These are phyloP conservation scores for Megaceryle alcyon DNA, from an alignment of 2,797 vertebrate genomes.

Conservation along the genomic window DNA sequence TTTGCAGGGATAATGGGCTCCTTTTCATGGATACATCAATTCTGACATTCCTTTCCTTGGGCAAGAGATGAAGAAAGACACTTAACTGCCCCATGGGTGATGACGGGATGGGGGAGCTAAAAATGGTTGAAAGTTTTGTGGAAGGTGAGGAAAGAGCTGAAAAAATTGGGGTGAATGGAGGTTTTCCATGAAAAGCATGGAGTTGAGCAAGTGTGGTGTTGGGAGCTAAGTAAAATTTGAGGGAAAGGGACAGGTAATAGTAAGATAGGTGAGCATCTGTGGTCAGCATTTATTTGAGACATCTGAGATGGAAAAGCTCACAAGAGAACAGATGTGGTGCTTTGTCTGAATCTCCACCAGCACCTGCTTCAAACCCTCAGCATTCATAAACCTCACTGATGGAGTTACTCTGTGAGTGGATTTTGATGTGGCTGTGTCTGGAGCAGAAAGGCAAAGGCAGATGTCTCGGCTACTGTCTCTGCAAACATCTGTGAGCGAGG, in stretches of 20 bases:
- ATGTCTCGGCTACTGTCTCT: rapidly evolving
- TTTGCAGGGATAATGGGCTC: neutral
- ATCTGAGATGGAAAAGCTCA: neutral
- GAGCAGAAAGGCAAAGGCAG: neutral
- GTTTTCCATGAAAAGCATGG: neutral
- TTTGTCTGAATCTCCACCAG: neutral
- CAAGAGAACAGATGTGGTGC: neutral
- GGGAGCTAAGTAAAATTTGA: neutral
- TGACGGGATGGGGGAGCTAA: rapidly evolving
- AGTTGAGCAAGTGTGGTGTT: neutral
- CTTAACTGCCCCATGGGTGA: neutral
- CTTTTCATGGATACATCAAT: neutral
- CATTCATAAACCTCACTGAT: neutral
- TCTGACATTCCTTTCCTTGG: neutral
- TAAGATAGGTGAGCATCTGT: neutral
- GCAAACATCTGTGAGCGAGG: neutral
- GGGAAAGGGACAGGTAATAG: neutral
- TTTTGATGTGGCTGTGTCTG: rapidly evolving
- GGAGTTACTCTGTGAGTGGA: neutral
- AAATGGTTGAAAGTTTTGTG: neutral
- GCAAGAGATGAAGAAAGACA: neutral
- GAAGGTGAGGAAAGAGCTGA: neutral
- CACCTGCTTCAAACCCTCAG: neutral
- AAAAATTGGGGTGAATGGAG: neutral
- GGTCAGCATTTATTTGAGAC: neutral